phyloP scores from a whole-genome alignment of 2,888 invertebrate species.

The Tachina lurida region DNA sequence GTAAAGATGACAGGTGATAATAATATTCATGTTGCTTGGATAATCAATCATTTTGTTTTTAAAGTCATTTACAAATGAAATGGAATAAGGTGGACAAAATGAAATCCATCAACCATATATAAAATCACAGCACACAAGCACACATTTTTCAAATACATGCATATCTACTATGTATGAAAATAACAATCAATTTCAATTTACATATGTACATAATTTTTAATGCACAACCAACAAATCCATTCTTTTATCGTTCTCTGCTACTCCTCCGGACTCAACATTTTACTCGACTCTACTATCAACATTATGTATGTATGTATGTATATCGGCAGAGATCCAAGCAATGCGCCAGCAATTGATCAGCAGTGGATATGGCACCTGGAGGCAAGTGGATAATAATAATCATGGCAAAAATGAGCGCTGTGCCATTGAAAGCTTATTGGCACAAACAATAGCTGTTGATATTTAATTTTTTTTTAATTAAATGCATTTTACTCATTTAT shows the following conservation, averaged over 20 bases:
- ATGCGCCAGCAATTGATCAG: conserved; percentile 80
- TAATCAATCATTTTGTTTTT: conserved; percentile 41
- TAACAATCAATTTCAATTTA: conserved; percentile 20
- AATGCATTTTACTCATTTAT: conserved; percentile 1
- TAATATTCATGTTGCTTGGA: conserved; percentile 57
- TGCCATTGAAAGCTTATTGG: conserved; percentile 63
- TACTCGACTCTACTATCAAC: conserved; percentile 12
- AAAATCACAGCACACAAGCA: conserved; percentile 30
- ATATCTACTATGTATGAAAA: conserved; percentile 17
- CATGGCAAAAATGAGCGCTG: conserved; percentile 51
- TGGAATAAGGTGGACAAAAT: conserved; percentile 10
- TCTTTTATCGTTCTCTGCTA: conserved; percentile 29
- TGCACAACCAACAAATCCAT: conserved; percentile 25
- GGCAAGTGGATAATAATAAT: conserved; percentile 80
- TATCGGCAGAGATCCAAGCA: conserved; percentile 81
- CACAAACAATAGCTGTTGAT: conserved; percentile 66
- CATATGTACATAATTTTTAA: conserved; percentile 26
- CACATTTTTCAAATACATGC: conserved; percentile 2
- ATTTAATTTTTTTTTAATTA: conserved; percentile 50
- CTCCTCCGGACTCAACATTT: conserved; percentile 6
- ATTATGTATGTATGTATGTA: background rate
- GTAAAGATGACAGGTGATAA: conserved; percentile 21
- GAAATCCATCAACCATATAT: conserved; percentile 1
- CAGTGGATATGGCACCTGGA: conserved; percentile 81
- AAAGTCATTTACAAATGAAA: conserved; percentile 19